Base-by-base conservation (phyloP, 2,888 invertebrate species). In the Orchesellides sinensis region DNA sequence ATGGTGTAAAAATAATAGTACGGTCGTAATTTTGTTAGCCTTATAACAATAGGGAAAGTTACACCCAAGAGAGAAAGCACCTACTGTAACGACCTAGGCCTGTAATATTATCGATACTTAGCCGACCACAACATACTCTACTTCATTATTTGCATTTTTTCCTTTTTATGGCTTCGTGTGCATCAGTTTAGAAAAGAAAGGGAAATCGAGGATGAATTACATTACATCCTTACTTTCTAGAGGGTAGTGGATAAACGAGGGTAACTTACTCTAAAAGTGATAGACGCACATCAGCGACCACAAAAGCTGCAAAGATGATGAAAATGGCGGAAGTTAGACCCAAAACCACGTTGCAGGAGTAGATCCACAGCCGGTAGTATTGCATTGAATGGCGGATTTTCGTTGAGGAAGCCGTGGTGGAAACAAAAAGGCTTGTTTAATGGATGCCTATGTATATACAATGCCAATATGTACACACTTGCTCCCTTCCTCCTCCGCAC, bases 281-380 rank as follows among this genome's bases (percentile, higher is more conserved):
- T 12, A 90, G 89, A 74, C 90, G 89, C 61, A 89, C 88, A 87
- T 91, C 90, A 90, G 88, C 89, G 27, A 91, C 89, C 83, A 91
- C 89, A 87, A 90, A 90, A 54, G 90, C 93, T 88, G 95, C 95
- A 88, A 95, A 94, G 88, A 94, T 94, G 89, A 94, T 93, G 90
- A 96, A 95, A 83, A 95, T 95, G 88, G 96, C 91, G 89, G 95
- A 95, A 90, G 95, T 95, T 89, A 95, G 93, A 91, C 96, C 92
- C 90, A 96, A 92, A 89, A 95, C 95, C 91, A 95, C 94, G 92
- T 96, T 96, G 93, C 96, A 96, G 90, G 95, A 95, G 93, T 96
- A 96, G 91, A 96, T 96, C 81, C 81, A 81, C 66, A 81, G 68
- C 81, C 81, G 81, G 82, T 87, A 87, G 85, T 87, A 87, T 85